phyloP scores from a whole-genome alignment of 92 coral and sea anemone species.

The Epizoanthus stellaris region DNA sequence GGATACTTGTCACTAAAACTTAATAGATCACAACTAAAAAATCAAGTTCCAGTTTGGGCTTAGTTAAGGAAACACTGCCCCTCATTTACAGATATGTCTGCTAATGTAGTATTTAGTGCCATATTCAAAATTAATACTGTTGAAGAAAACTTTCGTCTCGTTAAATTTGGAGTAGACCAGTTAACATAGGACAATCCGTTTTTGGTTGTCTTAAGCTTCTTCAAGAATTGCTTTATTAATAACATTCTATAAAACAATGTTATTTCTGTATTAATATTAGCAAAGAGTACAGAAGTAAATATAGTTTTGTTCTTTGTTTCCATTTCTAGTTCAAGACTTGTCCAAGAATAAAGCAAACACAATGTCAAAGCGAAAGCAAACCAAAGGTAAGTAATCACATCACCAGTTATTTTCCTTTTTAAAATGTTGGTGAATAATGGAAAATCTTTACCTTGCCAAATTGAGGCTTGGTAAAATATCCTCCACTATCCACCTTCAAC shows the following conservation, averaged over 20 bases:
- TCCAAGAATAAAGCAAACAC: background rate
- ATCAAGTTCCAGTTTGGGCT: no score
- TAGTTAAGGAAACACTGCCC: no score
- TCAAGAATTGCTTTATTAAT: background rate
- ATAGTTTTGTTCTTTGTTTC: conserved; percentile 11
- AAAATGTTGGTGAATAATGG: background rate
- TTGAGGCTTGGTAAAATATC: no score
- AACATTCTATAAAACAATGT: background rate
- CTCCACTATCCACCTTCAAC: no score
- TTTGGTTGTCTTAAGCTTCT: no score
- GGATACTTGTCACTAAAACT: no score
- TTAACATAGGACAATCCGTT: no score
- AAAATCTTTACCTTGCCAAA: no score
- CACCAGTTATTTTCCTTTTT: background rate
- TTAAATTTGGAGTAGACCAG: no score
- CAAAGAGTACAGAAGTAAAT: background rate
- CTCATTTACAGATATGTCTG: no score
- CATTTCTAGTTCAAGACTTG: conserved; percentile 6
- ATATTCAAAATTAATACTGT: conserved; percentile 3
- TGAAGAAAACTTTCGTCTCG: background rate
- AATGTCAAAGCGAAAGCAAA: conserved; percentile 15
- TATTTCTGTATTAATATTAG: background rate
- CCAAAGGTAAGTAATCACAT: background rate
- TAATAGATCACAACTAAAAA: no score
- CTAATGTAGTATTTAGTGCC: background rate